Evolutionary conservation across 2,888 invertebrate species (phyloP).

Genomic region (Meghimatium bilineatum): DNA sequence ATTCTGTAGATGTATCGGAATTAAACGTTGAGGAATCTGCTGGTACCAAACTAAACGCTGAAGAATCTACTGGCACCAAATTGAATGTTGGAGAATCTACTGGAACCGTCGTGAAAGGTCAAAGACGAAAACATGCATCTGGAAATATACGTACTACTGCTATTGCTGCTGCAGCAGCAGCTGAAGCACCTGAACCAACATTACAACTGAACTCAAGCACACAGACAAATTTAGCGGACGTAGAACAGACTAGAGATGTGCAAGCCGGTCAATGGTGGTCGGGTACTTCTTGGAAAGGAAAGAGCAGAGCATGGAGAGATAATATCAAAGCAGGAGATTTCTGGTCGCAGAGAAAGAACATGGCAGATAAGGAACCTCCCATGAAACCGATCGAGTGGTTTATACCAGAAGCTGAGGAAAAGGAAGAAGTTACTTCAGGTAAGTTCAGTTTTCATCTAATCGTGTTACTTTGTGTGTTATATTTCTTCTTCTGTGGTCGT

Average conservation of each 20-base stretch:
- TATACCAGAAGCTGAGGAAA: neutral
- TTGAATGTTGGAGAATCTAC: neutral
- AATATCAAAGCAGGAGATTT: neutral
- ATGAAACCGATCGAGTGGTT: neutral
- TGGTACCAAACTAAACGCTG: too few relatives aligned
- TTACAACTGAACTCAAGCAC: neutral
- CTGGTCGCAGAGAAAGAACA: neutral
- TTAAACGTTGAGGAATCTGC: neutral
- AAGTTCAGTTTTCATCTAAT: neutral
- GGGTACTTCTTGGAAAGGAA: too few relatives aligned
- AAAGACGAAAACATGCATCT: neutral
- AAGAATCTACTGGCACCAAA: neutral
- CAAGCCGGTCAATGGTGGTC: neutral
- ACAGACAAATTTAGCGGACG: too few relatives aligned
- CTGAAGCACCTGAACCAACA: neutral
- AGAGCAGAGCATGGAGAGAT: neutral
- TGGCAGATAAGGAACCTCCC: neutral
- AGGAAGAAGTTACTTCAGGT: neutral
- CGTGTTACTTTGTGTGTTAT: too few relatives aligned
- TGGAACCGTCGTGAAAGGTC: neutral
- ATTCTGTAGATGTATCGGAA: too few relatives aligned
- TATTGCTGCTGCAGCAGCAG: neutral
- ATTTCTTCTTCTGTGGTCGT: too few relatives aligned
- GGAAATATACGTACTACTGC: neutral
- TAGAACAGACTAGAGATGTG: neutral